Evolutionary conservation across 2,888 invertebrate genomes (phyloP).

Genomic region (Trissoscelio sp.): DNA sequence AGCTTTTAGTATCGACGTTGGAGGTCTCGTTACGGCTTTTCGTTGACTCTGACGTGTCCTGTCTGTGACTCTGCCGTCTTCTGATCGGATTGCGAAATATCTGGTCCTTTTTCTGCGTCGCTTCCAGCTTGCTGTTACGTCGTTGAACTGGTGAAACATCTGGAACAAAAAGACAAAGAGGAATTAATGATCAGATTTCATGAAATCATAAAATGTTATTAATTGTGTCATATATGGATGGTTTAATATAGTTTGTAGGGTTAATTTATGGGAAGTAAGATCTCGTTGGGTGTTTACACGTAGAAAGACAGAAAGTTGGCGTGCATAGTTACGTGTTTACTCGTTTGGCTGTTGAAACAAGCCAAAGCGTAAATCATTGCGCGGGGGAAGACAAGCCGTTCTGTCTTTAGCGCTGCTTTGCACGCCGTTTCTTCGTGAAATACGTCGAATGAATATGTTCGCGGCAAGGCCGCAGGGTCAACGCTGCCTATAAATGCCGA

Average conservation of each 20-base stretch:
- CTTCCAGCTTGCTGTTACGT: slow-evolving; percentile 76
- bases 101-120: slow-evolving; percentile 78
- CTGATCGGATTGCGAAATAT: slow-evolving; percentile 84
- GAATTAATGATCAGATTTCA: background rate
- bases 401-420: slow-evolving; percentile 62
- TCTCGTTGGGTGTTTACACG: slow-evolving; percentile 60
- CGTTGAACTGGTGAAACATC: slow-evolving; percentile 74
- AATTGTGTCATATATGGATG: background rate
- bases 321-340: slow-evolving; percentile 64
- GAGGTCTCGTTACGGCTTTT: slow-evolving; percentile 67
- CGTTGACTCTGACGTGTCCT: slow-evolving; percentile 79
- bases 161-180: slow-evolving; percentile 69
- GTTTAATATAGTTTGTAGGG: slow-evolving; percentile 47
- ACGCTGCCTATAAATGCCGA: slow-evolving; percentile 47
- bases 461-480: slow-evolving; percentile 62
- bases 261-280: slow-evolving; percentile 61
- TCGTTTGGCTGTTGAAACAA: slow-evolving; percentile 59
- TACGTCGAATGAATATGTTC: slow-evolving; percentile 67
- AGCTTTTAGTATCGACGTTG: slow-evolving; percentile 56
- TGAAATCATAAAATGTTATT: no score
- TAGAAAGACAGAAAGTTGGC: slow-evolving; percentile 52
- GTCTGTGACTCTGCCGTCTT: slow-evolving; percentile 86
- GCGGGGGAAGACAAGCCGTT: slow-evolving; percentile 61
- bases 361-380: slow-evolving; percentile 65
- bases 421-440: slow-evolving; percentile 64